A percentile compares a stretch with the other conserved stretches of the same genome.
Evolutionary conservation across 1,140 invertebrate genomes (phyloP).

Genomic region (Theocolax elegans): DNA sequence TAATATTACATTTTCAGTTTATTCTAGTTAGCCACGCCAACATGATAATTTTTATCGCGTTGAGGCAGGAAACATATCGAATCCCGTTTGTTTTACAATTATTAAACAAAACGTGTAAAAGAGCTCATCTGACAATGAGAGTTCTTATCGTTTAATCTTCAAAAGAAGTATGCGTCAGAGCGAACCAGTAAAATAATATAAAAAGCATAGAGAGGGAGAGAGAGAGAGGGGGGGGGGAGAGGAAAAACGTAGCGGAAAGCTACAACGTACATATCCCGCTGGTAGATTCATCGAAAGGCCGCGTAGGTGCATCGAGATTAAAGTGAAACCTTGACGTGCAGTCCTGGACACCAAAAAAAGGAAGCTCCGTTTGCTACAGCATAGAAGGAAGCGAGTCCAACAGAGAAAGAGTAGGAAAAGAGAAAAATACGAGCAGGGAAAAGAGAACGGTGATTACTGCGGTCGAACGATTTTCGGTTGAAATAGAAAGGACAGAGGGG

Average conservation of each 20-base stretch:
- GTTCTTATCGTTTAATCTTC: background rate
- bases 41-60: no score
- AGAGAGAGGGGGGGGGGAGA: background rate
- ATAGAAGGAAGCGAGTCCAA: constrained; percentile 3
- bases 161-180: background rate
- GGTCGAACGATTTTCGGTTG: constrained; percentile 28
- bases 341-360: background rate
- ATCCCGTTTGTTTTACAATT: background rate
- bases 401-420: background rate
- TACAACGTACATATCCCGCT: background rate
- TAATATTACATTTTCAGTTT: no score
- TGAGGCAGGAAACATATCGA: no score
- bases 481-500: background rate
- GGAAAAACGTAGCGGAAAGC: background rate
- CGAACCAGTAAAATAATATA: background rate
- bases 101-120: no score
- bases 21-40: no score
- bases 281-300: constrained; percentile 7
- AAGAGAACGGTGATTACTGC: constrained; percentile 30
- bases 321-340: constrained; percentile 4
- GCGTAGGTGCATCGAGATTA: constrained; percentile 24
- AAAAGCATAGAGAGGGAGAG: background rate
- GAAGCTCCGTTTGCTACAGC: background rate
- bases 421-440: background rate
- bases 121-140: background rate